Evolutionary conservation across 2,888 invertebrate genomes (phyloP).

Genomic region (Watsonalla binaria): DNA sequence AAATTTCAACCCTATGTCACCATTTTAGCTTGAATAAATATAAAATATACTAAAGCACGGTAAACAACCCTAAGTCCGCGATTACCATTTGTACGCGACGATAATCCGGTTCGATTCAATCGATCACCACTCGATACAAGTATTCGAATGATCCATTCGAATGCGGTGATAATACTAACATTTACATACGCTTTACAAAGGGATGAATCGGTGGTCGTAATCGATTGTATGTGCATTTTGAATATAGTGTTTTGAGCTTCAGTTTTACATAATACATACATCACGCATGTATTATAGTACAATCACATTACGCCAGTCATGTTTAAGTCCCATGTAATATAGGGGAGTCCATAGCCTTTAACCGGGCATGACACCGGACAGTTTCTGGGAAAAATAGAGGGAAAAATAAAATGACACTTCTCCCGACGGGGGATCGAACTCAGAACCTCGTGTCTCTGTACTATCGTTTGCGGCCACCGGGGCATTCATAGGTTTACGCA

Average conservation of each 20-base stretch:
- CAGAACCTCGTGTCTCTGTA: too few relatives aligned
- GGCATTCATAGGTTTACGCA: too few relatives aligned
- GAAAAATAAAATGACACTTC: too few relatives aligned
- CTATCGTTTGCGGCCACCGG: too few relatives aligned
- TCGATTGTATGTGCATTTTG: neutral
- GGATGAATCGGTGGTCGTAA: neutral
- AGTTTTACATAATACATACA: too few relatives aligned
- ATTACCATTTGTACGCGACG: slow-evolving; percentile 30
- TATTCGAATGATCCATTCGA: slow-evolving; percentile 20
- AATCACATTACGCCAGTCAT: too few relatives aligned
- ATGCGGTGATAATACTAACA: slow-evolving; percentile 11
- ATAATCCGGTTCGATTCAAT: slow-evolving; percentile 31
- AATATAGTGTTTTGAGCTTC: neutral
- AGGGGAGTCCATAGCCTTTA: too few relatives aligned
- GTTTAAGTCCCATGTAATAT: too few relatives aligned
- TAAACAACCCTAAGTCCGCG: slow-evolving; percentile 22
- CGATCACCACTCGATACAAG: slow-evolving; percentile 32
- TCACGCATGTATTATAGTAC: too few relatives aligned
- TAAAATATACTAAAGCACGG: slow-evolving; percentile 13
- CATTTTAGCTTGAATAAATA: slow-evolving; percentile 20
- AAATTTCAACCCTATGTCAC: neutral
- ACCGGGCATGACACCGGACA: too few relatives aligned
- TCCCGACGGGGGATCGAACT: too few relatives aligned
- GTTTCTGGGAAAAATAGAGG: too few relatives aligned
- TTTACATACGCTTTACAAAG: slow-evolving; percentile 5